Evolutionary conservation across 2,797 vertebrate species (phyloP).

Genomic region (Cirrhinus mrigala): DNA sequence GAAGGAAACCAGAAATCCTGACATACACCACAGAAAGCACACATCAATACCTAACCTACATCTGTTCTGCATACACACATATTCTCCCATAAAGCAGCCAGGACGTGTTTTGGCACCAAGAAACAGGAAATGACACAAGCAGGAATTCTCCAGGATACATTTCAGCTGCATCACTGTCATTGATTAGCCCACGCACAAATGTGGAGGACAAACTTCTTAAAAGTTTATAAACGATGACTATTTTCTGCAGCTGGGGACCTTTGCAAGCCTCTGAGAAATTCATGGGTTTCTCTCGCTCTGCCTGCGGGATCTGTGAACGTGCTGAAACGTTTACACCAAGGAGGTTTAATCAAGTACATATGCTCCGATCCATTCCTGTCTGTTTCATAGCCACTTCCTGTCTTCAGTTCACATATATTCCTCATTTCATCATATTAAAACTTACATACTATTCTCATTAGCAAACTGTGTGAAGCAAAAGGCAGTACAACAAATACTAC

Average conservation of each 20-base stretch:
- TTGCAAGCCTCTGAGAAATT: conserved; percentile 1
- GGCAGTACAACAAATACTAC: background rate
- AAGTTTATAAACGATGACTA: conserved; percentile 19
- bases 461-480: background rate
- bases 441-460: background rate
- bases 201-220: background rate
- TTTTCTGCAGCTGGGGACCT: background rate
- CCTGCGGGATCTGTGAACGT: conserved; percentile 34
- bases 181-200: conserved; percentile 18
- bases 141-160: conserved; percentile 35
- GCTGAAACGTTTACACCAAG: conserved; percentile 46
- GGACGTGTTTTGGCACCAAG: conserved; percentile 8
- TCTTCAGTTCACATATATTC: conserved; percentile 1
- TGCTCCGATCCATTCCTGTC: conserved; percentile 28
- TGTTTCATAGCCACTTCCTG: conserved; percentile 26
- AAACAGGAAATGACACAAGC: conserved; percentile 43
- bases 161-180: conserved; percentile 15
- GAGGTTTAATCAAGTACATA: conserved; percentile 50
- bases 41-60: background rate
- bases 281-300: conserved; percentile 11
- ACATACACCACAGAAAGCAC: background rate
- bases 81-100: background rate
- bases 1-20: conserved; percentile 37
- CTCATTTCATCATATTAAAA: background rate
- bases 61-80: background rate